Evolutionary conservation across 2,113 vertebrate species (phyloP), one percentile per base, ranked within the genome.

Genomic region (Acinonyx jubatus): DNA sequence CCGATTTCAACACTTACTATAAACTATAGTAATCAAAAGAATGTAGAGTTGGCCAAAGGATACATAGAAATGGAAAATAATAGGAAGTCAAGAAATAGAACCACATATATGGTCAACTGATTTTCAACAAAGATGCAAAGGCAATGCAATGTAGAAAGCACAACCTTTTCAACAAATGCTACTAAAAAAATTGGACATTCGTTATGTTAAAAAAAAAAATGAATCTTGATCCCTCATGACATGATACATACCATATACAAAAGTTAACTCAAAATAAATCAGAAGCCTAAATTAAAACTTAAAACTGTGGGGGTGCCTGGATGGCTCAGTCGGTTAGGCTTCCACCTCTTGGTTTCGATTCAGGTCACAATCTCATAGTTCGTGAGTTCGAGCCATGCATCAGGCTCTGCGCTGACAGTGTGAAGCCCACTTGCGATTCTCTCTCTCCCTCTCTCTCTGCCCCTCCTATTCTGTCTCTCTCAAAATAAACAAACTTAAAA

Each of bases 251-350:
- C 23, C 14, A 94, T 13, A 91, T 8, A 89, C 8, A 95, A 84
- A 97, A 89, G 69, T 69, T 52, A 95, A 80, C 33, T 89, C 83
- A 92, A 95, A 81, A 89, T 71, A 14, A 79, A 69, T 78, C 69
- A 88, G 0, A 89, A 57, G 29, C 33, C 57, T 81, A 78, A 90
- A 90, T 73, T 86, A 84, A 95, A 93, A 79, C 29, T 57, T 94
- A 63, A 94, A 96, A 61, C 8, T 21, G 31, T 31, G 12, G 7
- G 57, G 21, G 57, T 18, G 3, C 57, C 57, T 23, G 57, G 57
- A 21, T 61, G 21, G 57, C 57, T 61, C 19, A 57, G 57, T 61
- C 7, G 2, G 19, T 61, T 8, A 61, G 21, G 57, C 21, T 8
- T 61, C 7, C 57, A 61, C 2, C 57, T 61, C 16, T 57, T 19